Evolutionary conservation across 2,888 invertebrate genomes (phyloP).

Genomic region (Athalia cordata): DNA sequence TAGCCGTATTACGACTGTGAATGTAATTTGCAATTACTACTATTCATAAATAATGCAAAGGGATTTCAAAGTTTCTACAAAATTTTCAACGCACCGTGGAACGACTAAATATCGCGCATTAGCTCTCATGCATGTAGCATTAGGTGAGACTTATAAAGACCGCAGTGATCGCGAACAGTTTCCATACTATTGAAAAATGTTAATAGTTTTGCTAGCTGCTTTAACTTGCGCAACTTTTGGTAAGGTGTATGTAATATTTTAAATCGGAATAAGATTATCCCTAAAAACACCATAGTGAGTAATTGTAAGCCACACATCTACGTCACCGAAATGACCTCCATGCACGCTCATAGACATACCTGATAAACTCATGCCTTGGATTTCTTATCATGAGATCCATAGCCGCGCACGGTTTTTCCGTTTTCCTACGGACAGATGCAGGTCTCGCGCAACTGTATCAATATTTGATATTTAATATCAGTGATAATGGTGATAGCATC

Average conservation of each 20-base stretch:
- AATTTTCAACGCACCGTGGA: conserved; percentile 31
- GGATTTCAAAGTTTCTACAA: conserved; percentile 11
- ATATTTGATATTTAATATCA: conserved; percentile 40
- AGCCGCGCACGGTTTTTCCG: conserved; percentile 1
- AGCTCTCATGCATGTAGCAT: background rate
- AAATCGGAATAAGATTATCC: background rate
- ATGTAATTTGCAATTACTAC: background rate
- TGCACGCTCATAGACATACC: background rate
- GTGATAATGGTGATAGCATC: conserved; percentile 28
- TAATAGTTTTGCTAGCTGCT: conserved; percentile 1
- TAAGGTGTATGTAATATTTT: conserved; percentile 19
- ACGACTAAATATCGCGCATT: conserved; percentile 24
- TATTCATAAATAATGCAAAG: background rate
- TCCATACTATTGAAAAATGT: conserved; percentile 15
- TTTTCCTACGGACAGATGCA: conserved; percentile 31
- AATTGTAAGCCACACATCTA: background rate
- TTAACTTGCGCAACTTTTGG: conserved; percentile 5
- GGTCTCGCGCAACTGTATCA: conserved; percentile 38
- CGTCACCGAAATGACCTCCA: background rate
- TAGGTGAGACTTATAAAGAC: conserved; percentile 13
- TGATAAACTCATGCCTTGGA: no score
- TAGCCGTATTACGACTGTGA: background rate
- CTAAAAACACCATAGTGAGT: no score
- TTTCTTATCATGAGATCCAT: background rate
- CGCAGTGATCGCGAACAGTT: background rate